phyloP scores from a whole-genome alignment of 1,140 invertebrate species.

The Sesamia nonagrioides region DNA sequence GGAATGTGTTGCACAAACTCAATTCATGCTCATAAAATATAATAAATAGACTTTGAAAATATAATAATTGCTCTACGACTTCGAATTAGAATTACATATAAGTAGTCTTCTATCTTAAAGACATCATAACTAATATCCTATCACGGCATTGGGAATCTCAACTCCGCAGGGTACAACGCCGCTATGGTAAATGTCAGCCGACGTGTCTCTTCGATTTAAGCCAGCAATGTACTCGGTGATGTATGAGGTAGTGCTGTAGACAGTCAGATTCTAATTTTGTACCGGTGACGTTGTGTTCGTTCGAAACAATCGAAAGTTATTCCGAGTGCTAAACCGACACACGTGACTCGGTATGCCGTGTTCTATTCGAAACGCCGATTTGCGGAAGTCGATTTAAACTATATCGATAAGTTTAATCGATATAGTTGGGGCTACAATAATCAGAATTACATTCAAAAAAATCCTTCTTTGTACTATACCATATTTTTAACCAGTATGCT shows the following conservation, averaged over 20 bases:
- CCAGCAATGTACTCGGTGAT: slow-evolving; percentile 55
- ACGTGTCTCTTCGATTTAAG: slow-evolving; percentile 29
- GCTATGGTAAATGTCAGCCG: slow-evolving; percentile 39
- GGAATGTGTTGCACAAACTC: not conserved
- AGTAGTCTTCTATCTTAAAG: slow-evolving; percentile 24
- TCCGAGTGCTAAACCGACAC: slow-evolving; percentile 77
- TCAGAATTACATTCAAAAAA: not conserved
- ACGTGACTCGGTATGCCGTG: slow-evolving; percentile 78
- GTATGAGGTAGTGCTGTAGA: slow-evolving; percentile 65
- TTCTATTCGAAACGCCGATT: slow-evolving; percentile 71
- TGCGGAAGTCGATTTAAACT: slow-evolving; percentile 62
- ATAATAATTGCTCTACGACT: not conserved
- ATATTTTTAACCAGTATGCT: no score
- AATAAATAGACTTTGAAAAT: not conserved
- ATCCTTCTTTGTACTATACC: not conserved
- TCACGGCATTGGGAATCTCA: slow-evolving; percentile 10
- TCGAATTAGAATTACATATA: slow-evolving; percentile 17
- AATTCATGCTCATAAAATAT: not conserved
- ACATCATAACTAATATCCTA: slow-evolving; percentile 1
- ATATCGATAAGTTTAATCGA: no score
- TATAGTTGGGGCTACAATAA: not conserved
- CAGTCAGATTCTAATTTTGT: slow-evolving; percentile 78
- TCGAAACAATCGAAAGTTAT: slow-evolving; percentile 84
- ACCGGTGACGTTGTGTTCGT: slow-evolving; percentile 75
- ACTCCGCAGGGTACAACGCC: slow-evolving; percentile 20